phyloP scores from a whole-genome alignment of 2,113 vertebrate genomes.

The Pelecanoides urinatrix region DNA sequence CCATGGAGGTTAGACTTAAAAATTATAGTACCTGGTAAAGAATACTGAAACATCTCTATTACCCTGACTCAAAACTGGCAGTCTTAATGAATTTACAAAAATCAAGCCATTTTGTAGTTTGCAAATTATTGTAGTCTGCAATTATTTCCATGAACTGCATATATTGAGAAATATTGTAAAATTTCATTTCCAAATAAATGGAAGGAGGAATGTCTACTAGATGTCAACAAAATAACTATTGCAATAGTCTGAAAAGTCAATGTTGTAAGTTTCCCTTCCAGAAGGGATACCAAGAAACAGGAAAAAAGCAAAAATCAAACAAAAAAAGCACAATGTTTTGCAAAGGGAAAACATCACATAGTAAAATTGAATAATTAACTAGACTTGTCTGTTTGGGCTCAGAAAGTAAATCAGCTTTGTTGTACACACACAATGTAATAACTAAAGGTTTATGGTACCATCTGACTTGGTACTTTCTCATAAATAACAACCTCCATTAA shows the following conservation, averaged over 20 bases:
- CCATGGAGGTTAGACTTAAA: background rate
- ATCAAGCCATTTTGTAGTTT: background rate
- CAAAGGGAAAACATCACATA: background rate
- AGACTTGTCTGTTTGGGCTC: background rate
- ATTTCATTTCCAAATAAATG: background rate
- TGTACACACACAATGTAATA: background rate
- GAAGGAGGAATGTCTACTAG: background rate
- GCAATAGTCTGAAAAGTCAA: background rate
- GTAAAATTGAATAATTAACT: background rate
- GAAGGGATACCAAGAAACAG: background rate
- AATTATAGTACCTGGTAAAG: background rate
- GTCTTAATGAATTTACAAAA: background rate
- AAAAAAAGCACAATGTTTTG: background rate
- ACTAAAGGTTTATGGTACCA: slow-evolving; percentile 1
- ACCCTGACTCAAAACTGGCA: background rate
- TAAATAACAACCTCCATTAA: background rate
- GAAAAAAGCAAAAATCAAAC: background rate
- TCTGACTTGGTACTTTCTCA: background rate
- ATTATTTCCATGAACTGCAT: background rate
- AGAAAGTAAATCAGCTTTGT: background rate
- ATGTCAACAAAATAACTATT: background rate
- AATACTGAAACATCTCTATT: background rate
- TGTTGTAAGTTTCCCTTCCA: background rate
- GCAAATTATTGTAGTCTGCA: background rate
- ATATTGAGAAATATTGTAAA: background rate